phyloP scores from a whole-genome alignment of 2,797 vertebrate species.

The Naso thynnoides region DNA sequence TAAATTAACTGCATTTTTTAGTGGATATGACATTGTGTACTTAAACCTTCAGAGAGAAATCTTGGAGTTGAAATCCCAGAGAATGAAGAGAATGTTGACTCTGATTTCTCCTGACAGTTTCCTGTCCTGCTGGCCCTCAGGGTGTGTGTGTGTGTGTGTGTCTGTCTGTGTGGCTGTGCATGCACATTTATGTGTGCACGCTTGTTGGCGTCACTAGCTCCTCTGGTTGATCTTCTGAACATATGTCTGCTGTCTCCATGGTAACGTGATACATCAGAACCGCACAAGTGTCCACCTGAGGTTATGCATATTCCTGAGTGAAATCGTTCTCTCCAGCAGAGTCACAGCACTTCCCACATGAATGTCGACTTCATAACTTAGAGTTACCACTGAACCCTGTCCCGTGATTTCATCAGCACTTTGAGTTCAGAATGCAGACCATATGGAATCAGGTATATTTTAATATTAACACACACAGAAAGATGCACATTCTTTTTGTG shows the following conservation, averaged over 20 bases:
- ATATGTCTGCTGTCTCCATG: conserved; percentile 78
- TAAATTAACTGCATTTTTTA: conserved; percentile 50
- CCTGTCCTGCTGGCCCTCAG: conserved; percentile 63
- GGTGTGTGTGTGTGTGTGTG: conserved; percentile 27
- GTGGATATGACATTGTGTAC: conserved; percentile 38
- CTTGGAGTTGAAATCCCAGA: conserved; percentile 48
- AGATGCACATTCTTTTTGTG: neutral
- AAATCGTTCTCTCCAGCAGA: neutral
- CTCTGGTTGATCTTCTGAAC: conserved; percentile 59
- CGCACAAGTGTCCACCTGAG: conserved; percentile 50
- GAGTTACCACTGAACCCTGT: neutral
- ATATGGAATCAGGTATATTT: neutral
- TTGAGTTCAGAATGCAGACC: neutral
- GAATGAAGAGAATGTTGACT: conserved; percentile 68
- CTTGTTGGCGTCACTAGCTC: conserved; percentile 48
- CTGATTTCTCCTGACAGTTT: conserved; percentile 76
- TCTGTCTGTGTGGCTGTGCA: conserved; percentile 18
- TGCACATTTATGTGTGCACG: neutral
- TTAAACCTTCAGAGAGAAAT: conserved; percentile 60
- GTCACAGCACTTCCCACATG: neutral
- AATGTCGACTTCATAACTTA: neutral
- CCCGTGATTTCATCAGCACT: neutral
- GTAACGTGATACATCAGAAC: conserved; percentile 66
- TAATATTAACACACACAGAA: neutral
- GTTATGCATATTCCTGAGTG: conserved; percentile 40